A percentile compares a stretch with the other conserved stretches of the same genome.
phyloP scores from a whole-genome alignment of 1,140 invertebrate genomes.

The Pseudachorutes palmiensis region DNA sequence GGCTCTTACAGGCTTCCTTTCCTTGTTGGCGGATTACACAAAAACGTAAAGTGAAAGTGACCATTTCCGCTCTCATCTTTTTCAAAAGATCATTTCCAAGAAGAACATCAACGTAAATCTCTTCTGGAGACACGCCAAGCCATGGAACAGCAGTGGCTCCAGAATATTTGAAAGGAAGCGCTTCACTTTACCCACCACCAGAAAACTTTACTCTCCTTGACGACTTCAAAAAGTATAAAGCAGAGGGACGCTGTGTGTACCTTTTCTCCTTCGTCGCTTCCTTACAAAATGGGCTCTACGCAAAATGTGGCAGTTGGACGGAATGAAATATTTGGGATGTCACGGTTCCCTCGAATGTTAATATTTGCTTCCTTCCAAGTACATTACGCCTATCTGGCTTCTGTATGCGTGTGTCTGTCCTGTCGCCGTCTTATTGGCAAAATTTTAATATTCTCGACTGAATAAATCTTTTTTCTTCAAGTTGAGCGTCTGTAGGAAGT shows the following conservation, averaged over 20 bases:
- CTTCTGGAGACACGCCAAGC: slow-evolving; percentile 1
- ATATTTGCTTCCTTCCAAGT: neutral
- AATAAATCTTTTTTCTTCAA: slow-evolving; percentile 4
- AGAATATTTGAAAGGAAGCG: too few relatives aligned
- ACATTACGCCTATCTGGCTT: neutral
- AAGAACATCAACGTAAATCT: neutral
- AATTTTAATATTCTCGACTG: slow-evolving; percentile 9
- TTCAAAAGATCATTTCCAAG: slow-evolving; percentile 11
- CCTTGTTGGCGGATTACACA: too few relatives aligned
- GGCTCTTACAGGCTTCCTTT: too few relatives aligned
- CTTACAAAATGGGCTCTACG: neutral
- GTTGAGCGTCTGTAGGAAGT: neutral
- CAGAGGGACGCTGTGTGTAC: too few relatives aligned
- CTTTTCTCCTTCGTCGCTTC: neutral
- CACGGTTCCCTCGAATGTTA: neutral
- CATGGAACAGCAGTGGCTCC: neutral
- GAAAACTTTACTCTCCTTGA: neutral
- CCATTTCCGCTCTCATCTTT: slow-evolving; percentile 11
- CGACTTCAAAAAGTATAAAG: neutral
- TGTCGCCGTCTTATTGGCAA: neutral
- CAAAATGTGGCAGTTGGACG: neutral
- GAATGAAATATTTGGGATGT: slow-evolving; percentile 2
- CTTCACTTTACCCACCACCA: neutral
- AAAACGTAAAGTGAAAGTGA: slow-evolving; percentile 13
- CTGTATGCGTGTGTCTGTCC: neutral